Evolutionary conservation across 2,113 vertebrate genomes (phyloP), one percentile per base, ranked within the genome.

Genomic region (Stictonetta naevosa): DNA sequence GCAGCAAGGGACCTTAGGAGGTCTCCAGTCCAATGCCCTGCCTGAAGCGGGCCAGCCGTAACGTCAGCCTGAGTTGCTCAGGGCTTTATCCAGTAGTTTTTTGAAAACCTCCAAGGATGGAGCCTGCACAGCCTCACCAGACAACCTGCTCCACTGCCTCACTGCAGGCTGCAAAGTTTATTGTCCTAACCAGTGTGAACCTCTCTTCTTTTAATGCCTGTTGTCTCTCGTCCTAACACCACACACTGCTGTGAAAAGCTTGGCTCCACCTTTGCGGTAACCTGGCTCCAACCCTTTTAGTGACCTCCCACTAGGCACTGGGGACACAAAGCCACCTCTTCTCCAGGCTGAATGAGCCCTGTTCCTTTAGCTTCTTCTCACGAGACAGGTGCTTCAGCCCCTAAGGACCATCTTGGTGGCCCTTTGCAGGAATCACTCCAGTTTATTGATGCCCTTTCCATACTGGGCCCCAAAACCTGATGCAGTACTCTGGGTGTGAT

Each of bases 371-470:
- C 40, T 83, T 48, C 6, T 73, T 8, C 82, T 85, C 38, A 18
- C 6, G 42, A 36, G 17, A 42, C 8, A 55, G 34, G 18, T 63
- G 36, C 56, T 88, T 19, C 16, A 17, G 28, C 22, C 9, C 6
- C 10, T 66, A 29, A 29, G 36, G 34, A 44, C n/a, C 53, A 14
- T n/a, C 60, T 73, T 28, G 8, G 6, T 74, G 31, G 17, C 28
- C 23, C 28, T 83, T 10, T 3, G 2, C 26, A 60, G 74, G 33
- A 25, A 28, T 75, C 0, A 0, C 12, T 92, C 15, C 38, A 3
- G 2, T 79, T 91, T 52, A 76, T 62, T 36, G 44, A 15, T 44
- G 6, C 22, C 76, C 48, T 85, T 88, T 11, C 28, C 66, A 6
- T 73, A 20, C 33, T 38, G 19, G 53, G 29, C 56, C 21, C 40